phyloP scores from a whole-genome alignment of 1,140 invertebrate species.

The Lamellibrachia luymesi region DNA sequence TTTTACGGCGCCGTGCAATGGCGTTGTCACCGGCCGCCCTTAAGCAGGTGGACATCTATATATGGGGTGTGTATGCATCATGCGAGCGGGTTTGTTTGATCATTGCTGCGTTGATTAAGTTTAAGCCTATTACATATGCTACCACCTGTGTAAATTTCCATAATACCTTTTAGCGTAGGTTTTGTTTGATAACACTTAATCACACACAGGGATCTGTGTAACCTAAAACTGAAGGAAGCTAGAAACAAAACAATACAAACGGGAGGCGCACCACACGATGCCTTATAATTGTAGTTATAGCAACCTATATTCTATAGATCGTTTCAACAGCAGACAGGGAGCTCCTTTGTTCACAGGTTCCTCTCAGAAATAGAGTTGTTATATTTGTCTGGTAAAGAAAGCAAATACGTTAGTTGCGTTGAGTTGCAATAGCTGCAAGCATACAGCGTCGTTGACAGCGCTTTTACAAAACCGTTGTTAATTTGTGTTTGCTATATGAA shows the following conservation, averaged over 20 bases:
- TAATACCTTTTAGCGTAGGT: neutral
- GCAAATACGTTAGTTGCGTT: no score
- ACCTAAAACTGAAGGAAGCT: neutral
- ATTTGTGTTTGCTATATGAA: no score
- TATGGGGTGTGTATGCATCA: neutral
- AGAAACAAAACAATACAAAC: neutral
- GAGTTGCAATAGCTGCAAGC: no score
- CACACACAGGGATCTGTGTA: neutral
- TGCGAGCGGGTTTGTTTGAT: neutral
- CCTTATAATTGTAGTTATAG: neutral
- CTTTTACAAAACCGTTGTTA: no score
- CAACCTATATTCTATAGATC: neutral
- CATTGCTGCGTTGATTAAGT: neutral
- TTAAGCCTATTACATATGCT: neutral
- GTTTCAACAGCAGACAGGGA: neutral
- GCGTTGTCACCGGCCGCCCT: neutral
- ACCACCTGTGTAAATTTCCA: neutral
- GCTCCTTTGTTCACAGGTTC: neutral
- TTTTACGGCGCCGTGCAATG: neutral
- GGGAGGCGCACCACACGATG: no score
- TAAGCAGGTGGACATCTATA: neutral
- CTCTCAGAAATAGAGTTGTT: no score
- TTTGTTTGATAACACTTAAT: neutral
- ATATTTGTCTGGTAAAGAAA: no score
- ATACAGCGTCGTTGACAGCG: no score